Base-by-base conservation (phyloP, 2,888 invertebrate genomes). In the Choreutis nemorana region DNA sequence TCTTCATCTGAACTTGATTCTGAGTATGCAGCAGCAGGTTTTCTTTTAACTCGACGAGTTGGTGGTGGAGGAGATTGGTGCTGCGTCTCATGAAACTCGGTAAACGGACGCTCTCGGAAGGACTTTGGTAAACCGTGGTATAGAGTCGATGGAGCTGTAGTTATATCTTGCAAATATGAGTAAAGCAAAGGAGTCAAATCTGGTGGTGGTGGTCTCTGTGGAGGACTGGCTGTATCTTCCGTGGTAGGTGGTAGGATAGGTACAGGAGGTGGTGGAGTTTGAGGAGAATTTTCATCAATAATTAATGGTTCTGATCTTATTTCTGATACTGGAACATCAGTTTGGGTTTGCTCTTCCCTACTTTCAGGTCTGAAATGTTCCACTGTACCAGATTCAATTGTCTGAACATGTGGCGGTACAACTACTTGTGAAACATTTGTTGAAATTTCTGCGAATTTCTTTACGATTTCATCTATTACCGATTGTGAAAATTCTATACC, bases 401-500 rank as follows among this genome's bases (percentile, higher is more conserved):
- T 25, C 16, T 48, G 41, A 24, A 37, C 23, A 3, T 41, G 35
- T 3, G 48, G 37, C 14, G 42, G 35, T n/a, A n/a, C n/a, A n/a
- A n/a, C n/a, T n/a, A n/a, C n/a, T 3, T 47, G 37, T 10, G 40
- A 33, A 12, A 49, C 45, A 18, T 30, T 50, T 2, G 77, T 66
- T 10, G 75, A 61, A 42, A 80, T 66, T 49, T 81, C 77, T 24
- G 80, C 63, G 44, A 80, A 79, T 35, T 78, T 83, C 62, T 62
- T 70, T 2, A 87, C 82, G 31, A 87, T 83, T 48, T 86, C 84
- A 43, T 87, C 85, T 29, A 88, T 84, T 30, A 89, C 83, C 4
- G 84, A 84, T 14, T 85, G 83, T 1, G 87, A 86, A 41, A 88
- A 75, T 51, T 87, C 86, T 27, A 89, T 81, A 31, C 86, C 87